Base-by-base conservation (phyloP, 2,113 vertebrate genomes). In the Pleuronectes platessa region DNA sequence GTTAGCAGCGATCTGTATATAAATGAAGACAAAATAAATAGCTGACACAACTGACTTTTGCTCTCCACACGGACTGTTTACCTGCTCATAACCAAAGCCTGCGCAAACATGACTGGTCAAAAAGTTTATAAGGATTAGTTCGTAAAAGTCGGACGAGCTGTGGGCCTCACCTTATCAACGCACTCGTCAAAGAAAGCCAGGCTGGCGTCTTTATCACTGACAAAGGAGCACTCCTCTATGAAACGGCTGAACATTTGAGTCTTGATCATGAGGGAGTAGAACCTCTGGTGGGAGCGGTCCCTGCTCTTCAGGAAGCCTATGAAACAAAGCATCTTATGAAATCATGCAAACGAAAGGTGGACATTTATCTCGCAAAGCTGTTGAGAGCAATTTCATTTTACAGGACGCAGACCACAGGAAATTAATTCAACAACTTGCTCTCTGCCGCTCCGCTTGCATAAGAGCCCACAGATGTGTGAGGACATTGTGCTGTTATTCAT, bases 181-280 rank as follows among this genome's bases (percentile, higher is more conserved):
- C 98, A 99, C 90, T 99, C 98, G 89, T 99, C 98, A 90, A 99
- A 99, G 94, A 99, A 99, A 0, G 97, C 98, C 81, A 99, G 92
- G 87, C 98, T 98, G 70, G 98, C 95, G 5, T 99, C 97, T 90
- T 99, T 99, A 83, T 99, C 98, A 20, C 98, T 99, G 93, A 99
- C 98, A 78, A 99, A 99, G 53, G 98, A 99, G 89, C 98, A 99
- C 72, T 99, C 98, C 72, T 99, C 98, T 42, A 99, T 99, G 92
- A 99, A 99, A 37, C 98, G 97, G 89, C 98, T 99, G 83, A 99
- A 99, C 98, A 99, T 99, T 53, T 99, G 98, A 24, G 98, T 99
- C 93, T 98, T 99, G 75, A 96, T 98, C 97, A 99, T 98, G 85
- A 97, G 90, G 0, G 95, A 96, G 90, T 99, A 99, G 91, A 99